phyloP scores from a whole-genome alignment of 1,140 invertebrate species.

The Psix sp. region DNA sequence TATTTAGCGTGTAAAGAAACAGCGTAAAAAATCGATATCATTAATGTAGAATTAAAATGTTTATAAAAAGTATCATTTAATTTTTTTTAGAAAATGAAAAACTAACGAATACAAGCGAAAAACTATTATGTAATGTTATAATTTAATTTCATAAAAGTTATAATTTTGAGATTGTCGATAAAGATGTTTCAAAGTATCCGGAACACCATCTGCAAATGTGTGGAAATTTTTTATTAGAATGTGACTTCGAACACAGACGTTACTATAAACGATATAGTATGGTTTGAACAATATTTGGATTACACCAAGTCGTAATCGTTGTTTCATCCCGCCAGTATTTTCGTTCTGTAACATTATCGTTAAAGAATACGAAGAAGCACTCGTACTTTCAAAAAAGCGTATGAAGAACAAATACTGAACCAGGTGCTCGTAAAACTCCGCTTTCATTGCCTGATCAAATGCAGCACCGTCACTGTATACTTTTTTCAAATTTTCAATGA shows the following conservation, averaged over 20 bases:
- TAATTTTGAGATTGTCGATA: too few species aligned
- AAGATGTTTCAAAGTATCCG: too few species aligned
- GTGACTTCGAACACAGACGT: slow-evolving; percentile 18
- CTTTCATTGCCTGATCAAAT: slow-evolving; percentile 59
- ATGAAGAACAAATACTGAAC: slow-evolving; percentile 58
- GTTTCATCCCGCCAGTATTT: slow-evolving; percentile 36
- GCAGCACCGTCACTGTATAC: slow-evolving; percentile 38
- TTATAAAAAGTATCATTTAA: too few species aligned
- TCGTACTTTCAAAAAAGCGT: slow-evolving; percentile 59
- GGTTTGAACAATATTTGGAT: slow-evolving; percentile 48
- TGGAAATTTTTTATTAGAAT: too few species aligned
- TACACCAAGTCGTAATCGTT: slow-evolving; percentile 29
- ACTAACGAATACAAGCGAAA: too few species aligned
- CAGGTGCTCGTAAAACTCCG: slow-evolving; percentile 56
- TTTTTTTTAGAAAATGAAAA: too few species aligned
- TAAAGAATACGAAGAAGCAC: slow-evolving; percentile 54
- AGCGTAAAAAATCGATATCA: too few species aligned
- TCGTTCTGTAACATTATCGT: slow-evolving; percentile 50
- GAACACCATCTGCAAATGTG: too few species aligned
- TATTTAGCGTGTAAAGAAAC: too few species aligned
- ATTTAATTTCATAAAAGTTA: too few species aligned
- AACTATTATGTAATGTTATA: too few species aligned
- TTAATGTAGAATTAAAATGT: too few species aligned
- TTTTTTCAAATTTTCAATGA: slow-evolving; percentile 48
- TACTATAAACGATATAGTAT: slow-evolving; percentile 6